Percentiles rank a stretch among this genome's conserved stretches.
Evolutionary conservation across 2,113 vertebrate genomes (phyloP).

Genomic region (Meles meles): DNA sequence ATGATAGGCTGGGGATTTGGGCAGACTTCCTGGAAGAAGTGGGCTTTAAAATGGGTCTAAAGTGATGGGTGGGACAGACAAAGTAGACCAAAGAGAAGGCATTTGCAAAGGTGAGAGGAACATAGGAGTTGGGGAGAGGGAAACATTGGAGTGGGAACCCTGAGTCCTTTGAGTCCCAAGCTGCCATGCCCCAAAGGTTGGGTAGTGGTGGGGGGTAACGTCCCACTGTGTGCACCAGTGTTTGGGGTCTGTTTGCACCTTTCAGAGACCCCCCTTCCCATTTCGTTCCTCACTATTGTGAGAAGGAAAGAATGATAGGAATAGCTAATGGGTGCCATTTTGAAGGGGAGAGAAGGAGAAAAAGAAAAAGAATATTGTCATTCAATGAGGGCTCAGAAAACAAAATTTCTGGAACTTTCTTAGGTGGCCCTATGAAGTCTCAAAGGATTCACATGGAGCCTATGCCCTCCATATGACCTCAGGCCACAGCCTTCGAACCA

Average conservation of each 20-base stretch:
- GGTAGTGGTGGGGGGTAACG: accelerated
- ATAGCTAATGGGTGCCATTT: background rate
- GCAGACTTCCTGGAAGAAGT: background rate
- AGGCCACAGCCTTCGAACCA: background rate
- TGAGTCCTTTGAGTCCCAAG: background rate
- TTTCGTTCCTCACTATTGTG: background rate
- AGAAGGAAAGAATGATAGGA: background rate
- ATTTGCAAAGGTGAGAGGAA: background rate
- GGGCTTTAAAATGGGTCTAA: background rate
- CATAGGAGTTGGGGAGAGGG: background rate
- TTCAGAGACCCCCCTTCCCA: background rate
- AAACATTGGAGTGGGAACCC: background rate
- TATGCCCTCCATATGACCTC: background rate
- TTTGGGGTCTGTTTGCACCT: background rate
- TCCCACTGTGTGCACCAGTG: background rate
- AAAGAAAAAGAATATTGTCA: background rate
- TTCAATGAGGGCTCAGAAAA: background rate
- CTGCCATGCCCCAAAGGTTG: accelerated
- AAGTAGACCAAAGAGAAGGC: background rate
- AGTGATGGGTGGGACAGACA: background rate
- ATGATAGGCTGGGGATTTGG: background rate
- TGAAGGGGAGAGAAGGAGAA: background rate
- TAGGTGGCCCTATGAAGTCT: background rate
- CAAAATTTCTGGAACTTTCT: background rate
- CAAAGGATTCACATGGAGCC: background rate